A percentile compares a stretch with the other conserved stretches of the same genome.
Evolutionary conservation across 2,888 invertebrate species (phyloP).

Genomic region (Cosmia trapezina): DNA sequence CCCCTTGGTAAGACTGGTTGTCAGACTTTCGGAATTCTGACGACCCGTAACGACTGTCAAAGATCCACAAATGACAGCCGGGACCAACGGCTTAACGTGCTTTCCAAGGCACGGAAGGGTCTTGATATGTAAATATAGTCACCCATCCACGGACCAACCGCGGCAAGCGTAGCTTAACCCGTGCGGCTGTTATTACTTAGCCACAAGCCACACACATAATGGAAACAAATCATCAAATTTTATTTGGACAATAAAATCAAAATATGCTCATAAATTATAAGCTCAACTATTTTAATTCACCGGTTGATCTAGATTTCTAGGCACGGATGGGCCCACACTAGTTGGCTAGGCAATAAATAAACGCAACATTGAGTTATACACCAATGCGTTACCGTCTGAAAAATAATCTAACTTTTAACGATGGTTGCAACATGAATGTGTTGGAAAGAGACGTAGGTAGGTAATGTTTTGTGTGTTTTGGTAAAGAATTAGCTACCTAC

Average conservation of each 20-base stretch:
- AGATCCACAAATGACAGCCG: too few relatives aligned
- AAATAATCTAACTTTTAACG: conserved; percentile 24
- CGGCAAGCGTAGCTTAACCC: too few relatives aligned
- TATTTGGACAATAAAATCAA: conserved; percentile 42
- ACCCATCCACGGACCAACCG: too few relatives aligned
- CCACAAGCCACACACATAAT: too few relatives aligned
- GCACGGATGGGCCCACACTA: neutral
- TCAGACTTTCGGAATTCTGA: too few relatives aligned
- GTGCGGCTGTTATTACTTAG: too few relatives aligned
- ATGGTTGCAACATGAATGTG: conserved; percentile 1
- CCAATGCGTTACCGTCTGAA: conserved; percentile 36
- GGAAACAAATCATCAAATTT: conserved; percentile 36
- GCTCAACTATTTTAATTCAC: conserved; percentile 36
- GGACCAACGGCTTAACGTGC: too few relatives aligned
- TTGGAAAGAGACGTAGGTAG: neutral
- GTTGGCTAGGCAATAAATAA: conserved; percentile 44
- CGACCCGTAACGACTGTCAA: too few relatives aligned
- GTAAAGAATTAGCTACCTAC: neutral
- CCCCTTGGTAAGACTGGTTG: too few relatives aligned
- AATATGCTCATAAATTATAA: conserved; percentile 38
- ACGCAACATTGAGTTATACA: conserved; percentile 27
- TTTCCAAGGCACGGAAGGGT: too few relatives aligned
- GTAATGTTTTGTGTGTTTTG: neutral
- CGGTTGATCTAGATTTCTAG: conserved; percentile 46
- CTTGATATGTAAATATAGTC: too few relatives aligned